These are phyloP conservation scores for Todus mexicanus DNA, from an alignment of 2,797 vertebrate species.

Conservation along the genomic window DNA sequence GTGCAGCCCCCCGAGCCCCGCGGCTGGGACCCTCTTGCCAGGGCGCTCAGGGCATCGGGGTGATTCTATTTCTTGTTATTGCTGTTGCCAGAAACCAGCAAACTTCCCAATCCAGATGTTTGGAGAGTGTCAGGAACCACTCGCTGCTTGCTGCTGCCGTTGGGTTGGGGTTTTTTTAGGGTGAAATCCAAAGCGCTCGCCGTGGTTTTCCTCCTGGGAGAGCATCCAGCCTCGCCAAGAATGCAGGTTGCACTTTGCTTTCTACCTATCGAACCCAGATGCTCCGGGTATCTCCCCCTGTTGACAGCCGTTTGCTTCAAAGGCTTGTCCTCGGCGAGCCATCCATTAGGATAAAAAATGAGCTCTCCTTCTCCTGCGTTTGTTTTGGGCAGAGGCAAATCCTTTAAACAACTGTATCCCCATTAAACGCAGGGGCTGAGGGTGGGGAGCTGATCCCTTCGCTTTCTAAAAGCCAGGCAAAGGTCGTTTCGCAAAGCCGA, in stretches of 20 bases:
- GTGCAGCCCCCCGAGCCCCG: too few species aligned
- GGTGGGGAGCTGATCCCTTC: not conserved
- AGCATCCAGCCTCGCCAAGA: not conserved
- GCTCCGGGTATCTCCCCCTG: not conserved
- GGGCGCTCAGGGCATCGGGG: too few species aligned
- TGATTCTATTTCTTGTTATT: not conserved
- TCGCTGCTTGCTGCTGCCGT: not conserved
- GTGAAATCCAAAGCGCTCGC: not conserved
- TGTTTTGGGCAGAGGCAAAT: slow-evolving; percentile 41
- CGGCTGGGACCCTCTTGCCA: too few species aligned
- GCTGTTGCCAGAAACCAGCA: not conserved
- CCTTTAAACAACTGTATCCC: slow-evolving; percentile 44
- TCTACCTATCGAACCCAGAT: slow-evolving; percentile 10
- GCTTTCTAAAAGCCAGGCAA: not conserved
- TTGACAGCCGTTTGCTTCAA: slow-evolving; percentile 11
- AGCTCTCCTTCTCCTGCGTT: not conserved
- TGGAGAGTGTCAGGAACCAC: not conserved
- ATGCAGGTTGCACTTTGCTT: not conserved
- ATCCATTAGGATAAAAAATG: slow-evolving; percentile 39
- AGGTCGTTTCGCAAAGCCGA: not conserved
- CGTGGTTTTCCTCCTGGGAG: not conserved
- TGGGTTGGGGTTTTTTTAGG: not conserved
- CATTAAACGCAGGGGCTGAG: not conserved
- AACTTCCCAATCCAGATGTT: slow-evolving; percentile 40
- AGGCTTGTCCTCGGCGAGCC: not conserved